Percentiles rank a stretch among this genome's conserved stretches.
phyloP scores from a whole-genome alignment of 1,140 invertebrate genomes.

The Sesamia nonagrioides region DNA sequence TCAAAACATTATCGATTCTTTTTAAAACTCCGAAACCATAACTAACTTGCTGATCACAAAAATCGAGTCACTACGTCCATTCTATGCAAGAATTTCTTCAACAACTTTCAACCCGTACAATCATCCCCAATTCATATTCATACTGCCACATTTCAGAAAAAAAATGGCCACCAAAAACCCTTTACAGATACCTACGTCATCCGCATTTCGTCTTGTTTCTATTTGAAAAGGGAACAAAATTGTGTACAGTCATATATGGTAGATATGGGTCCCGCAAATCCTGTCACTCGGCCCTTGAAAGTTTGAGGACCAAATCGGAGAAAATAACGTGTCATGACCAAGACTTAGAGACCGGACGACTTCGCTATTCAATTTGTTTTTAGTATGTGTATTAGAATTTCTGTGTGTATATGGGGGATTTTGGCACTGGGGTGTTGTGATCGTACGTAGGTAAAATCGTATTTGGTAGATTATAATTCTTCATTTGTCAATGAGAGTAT shows the following conservation, averaged over 20 bases:
- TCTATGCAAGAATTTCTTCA: too few species aligned
- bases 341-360: conserved; percentile 24
- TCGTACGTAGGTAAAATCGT: not conserved
- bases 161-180: not conserved
- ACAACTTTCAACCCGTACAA: not conserved
- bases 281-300: conserved; percentile 71
- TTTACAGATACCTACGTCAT: conserved; percentile 53
- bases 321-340: conserved; percentile 60
- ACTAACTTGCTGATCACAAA: too few species aligned
- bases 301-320: conserved; percentile 68
- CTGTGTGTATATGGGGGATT: conserved; percentile 1
- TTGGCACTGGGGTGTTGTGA: not conserved
- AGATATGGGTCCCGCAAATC: conserved; percentile 76
- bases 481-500: too few species aligned
- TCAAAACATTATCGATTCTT: too few species aligned
- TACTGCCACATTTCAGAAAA: not conserved
- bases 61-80: not conserved
- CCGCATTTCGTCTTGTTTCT: conserved; percentile 76
- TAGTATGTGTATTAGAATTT: conserved; percentile 19
- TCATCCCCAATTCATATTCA: conserved; percentile 14
- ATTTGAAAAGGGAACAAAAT: conserved; percentile 72
- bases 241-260: conserved; percentile 76
- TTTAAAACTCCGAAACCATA: too few species aligned
- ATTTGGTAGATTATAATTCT: not conserved
- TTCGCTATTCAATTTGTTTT: conserved; percentile 48